phyloP scores from a whole-genome alignment of 2,113 vertebrate species.

The Syrmaticus mikado region DNA sequence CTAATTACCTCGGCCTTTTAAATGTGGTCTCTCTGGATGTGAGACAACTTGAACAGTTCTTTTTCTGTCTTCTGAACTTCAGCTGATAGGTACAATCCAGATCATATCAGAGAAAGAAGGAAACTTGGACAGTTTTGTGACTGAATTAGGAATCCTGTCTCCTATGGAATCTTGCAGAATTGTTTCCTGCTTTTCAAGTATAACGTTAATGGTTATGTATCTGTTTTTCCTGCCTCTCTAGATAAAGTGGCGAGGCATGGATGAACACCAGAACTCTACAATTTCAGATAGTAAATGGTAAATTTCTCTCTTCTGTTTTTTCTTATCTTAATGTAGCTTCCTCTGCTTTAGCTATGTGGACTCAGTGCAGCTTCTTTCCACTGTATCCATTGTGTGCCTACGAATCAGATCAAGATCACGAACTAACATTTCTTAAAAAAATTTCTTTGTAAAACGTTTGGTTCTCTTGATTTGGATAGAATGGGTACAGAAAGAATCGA shows the following conservation, averaged over 20 bases:
- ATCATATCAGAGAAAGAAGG: not conserved
- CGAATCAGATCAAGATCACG: not conserved
- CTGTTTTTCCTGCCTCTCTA: not conserved
- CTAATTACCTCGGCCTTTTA: not conserved
- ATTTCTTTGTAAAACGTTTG: not conserved
- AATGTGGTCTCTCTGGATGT: not conserved
- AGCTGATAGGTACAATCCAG: not conserved
- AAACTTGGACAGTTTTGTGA: not conserved
- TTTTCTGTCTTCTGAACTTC: not conserved
- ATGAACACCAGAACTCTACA: not conserved
- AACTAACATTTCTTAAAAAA: not conserved
- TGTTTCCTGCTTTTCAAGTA: not conserved
- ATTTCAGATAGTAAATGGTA: not conserved
- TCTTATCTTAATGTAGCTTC: not conserved
- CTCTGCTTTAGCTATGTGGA: not conserved
- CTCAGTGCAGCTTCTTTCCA: not conserved
- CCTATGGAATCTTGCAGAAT: not conserved
- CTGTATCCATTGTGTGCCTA: not conserved
- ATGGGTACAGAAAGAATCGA: not conserved
- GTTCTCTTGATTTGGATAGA: not conserved
- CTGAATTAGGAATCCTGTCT: not conserved
- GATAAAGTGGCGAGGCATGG: not conserved
- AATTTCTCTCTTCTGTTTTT: not conserved
- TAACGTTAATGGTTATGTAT: not conserved
- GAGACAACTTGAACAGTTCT: not conserved